A percentile compares a stretch with the other conserved stretches of the same genome.
These are phyloP conservation scores for Rhynchonycteris naso DNA, from an alignment of 2,797 vertebrate genomes.

Conservation along the genomic window DNA sequence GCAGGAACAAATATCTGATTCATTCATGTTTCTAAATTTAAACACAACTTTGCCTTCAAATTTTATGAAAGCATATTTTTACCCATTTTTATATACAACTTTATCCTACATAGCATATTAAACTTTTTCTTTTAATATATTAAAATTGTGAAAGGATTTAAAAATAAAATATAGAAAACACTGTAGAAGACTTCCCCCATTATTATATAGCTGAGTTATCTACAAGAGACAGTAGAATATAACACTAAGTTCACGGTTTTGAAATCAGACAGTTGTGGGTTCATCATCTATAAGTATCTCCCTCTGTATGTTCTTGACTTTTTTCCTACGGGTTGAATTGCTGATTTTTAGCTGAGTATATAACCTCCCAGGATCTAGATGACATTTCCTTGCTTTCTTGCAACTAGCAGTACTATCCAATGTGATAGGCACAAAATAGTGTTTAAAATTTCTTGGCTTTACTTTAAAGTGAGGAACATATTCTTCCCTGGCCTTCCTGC, in stretches of 20 bases:
- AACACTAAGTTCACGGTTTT: neutral
- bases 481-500: neutral
- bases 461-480: neutral
- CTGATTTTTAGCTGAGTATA: neutral
- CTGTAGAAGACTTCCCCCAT: neutral
- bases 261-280: neutral
- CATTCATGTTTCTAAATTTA: constrained; percentile 29
- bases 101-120: neutral
- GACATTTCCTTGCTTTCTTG: neutral
- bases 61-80: constrained; percentile 46
- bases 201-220: neutral
- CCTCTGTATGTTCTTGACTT: neutral
- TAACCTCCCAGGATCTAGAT: neutral
- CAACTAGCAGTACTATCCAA: neutral
- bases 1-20: neutral
- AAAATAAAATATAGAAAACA: neutral
- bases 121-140: constrained; percentile 16
- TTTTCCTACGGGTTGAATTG: neutral
- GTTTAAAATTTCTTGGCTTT: neutral
- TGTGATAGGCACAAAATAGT: neutral
- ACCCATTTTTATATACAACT: neutral
- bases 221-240: neutral
- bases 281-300: neutral
- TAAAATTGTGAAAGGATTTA: constrained; percentile 20
- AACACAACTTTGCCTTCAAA: neutral